Evolutionary conservation across 2,113 vertebrate species (phyloP), one percentile per base, ranked within the genome.

Genomic region (Psammodynastes pulverulentus): DNA sequence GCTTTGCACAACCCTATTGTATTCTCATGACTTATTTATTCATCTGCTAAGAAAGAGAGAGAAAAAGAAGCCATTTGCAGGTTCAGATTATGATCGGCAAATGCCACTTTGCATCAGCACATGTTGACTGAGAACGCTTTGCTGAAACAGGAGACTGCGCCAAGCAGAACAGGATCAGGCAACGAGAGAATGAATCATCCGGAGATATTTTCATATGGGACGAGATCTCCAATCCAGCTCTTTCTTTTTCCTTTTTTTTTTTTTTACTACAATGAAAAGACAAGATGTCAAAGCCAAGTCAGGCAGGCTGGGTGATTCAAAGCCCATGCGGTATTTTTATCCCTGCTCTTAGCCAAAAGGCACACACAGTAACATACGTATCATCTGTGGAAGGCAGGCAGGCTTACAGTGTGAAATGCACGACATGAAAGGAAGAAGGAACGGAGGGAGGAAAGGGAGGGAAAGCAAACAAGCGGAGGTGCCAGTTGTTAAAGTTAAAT

Each of bases 1-100:
- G 34, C 34, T 79, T 79, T 43, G 72, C 17, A 39, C 72, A 79
- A 4, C 34, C 72, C 72, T 21, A 21, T 79, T 79, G 34, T 39
- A 87, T 48, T 17, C 92, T 89, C 87, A 45, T 46, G 9, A 3
- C 72, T 29, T 7, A 49, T 88, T 86, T 91, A 86, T 92, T 87
- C 24, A 84, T 92, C 94, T 91, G 88, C 90, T 93, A 94, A 91
- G 85, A 34, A 58, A 43, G 56, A 23, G 49, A 48, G 93, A 5
- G n/a, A n/a, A n/a, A 67, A 5, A 67, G 13, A 67, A 92, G 90
- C 21, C 92, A 89, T 1, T 72, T 89, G 0, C 67, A 58, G 72
- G 87, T 4, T 79, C 43, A 39, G 91, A 91, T 10, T 92, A 54
- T 94, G 90, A 67, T 88, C 94, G 95, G 94, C 93, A 93, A 95